Conservation (phyloP, 2,797 vertebrate species). For the Vireo griseus region DNA sequence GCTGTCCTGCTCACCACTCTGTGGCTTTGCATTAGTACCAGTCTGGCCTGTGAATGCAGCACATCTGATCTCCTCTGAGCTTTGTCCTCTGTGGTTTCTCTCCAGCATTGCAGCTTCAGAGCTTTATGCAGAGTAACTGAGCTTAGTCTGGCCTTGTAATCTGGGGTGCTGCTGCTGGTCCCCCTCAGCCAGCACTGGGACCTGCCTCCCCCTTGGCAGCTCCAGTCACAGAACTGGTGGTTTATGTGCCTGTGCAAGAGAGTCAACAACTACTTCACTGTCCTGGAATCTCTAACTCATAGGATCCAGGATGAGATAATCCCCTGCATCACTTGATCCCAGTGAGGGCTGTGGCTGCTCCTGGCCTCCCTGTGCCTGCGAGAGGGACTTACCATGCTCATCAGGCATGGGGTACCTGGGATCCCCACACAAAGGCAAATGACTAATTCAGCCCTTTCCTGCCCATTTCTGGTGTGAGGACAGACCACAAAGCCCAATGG, state of each 20-base stretch:
- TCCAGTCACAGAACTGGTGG: neutral
- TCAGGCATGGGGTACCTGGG: fast-evolving
- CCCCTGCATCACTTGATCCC: neutral
- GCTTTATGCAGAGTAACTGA: neutral
- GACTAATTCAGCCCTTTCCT: neutral
- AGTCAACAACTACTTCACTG: constrained; percentile 52
- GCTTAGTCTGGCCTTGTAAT: neutral
- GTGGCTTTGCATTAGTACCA: neutral
- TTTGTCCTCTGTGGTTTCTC: neutral
- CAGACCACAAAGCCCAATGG: neutral
- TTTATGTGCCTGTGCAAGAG: neutral
- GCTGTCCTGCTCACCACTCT: neutral
- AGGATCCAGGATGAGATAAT: constrained; percentile 47
- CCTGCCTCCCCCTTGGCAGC: neutral
- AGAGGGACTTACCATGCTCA: neutral
- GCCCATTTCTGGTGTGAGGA: neutral
- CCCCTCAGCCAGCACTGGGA: neutral
- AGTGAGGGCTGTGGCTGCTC: neutral
- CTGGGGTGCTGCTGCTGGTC: neutral
- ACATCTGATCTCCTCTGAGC: neutral
- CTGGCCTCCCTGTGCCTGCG: neutral
- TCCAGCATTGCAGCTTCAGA: neutral
- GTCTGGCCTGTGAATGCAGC: neutral
- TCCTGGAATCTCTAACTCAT: constrained; percentile 45
- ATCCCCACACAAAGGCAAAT: neutral